These are phyloP conservation scores for Brienomyrus brachyistius DNA, from an alignment of 2,113 vertebrate species.

Conservation along the genomic window DNA sequence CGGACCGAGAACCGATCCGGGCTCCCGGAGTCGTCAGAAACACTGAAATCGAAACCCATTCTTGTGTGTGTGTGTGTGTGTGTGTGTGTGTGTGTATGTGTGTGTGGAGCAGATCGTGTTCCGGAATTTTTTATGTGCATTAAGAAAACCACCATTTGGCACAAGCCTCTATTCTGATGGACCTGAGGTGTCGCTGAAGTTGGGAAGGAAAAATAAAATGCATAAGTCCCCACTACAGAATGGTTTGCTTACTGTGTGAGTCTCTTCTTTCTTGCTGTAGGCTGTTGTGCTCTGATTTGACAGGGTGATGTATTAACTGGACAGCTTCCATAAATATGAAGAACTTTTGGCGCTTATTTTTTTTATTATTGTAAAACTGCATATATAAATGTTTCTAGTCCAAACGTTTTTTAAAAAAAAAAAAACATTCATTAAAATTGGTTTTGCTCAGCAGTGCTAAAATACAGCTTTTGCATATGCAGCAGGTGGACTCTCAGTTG, in stretches of 20 bases:
- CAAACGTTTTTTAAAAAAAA: neutral
- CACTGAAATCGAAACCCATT: neutral
- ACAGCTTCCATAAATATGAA: neutral
- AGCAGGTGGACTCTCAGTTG: neutral
- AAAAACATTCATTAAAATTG: neutral
- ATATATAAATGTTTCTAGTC: neutral
- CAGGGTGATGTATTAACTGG: conserved; percentile 9
- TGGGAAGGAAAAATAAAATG: neutral
- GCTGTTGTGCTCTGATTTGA: neutral
- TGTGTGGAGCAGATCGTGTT: neutral
- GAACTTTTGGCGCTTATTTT: neutral
- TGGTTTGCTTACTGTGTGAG: neutral
- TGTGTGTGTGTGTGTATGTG: neutral
- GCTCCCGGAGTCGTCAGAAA: neutral
- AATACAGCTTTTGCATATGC: neutral
- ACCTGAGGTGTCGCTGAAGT: neutral
- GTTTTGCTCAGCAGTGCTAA: neutral
- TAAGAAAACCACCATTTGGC: neutral
- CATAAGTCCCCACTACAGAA: neutral
- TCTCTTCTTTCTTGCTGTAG: neutral
- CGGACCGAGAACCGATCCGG: neutral
- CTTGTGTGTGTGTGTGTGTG: too few relatives aligned
- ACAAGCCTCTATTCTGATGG: conserved; percentile 2
- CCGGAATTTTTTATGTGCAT: neutral
- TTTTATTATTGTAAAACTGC: neutral